Evolutionary conservation across 2,888 invertebrate genomes (phyloP).

Genomic region (Phengaris alcon): DNA sequence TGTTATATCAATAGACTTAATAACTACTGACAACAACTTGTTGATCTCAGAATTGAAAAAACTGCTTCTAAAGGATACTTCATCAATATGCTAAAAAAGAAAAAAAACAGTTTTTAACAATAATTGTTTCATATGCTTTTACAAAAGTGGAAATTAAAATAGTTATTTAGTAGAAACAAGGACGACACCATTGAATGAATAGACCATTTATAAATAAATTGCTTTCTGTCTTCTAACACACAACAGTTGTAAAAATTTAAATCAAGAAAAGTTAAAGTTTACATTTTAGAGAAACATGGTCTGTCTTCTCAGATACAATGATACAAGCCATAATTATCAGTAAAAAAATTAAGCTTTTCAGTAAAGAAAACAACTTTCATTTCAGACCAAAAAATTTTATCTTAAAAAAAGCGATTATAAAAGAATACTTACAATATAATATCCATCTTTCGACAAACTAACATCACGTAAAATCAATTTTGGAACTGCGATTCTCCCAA

Average conservation of each 20-base stretch:
- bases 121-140: neutral
- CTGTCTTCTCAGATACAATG: too few species aligned
- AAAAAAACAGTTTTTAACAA: neutral
- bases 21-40: constrained; percentile 89
- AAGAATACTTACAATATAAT: constrained; percentile 81
- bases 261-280: too few species aligned
- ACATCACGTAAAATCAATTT: constrained; percentile 90
- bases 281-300: too few species aligned
- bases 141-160: neutral
- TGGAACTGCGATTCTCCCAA: constrained; percentile 89
- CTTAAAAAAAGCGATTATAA: neutral
- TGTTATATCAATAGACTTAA: constrained; percentile 88
- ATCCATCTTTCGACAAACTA: constrained; percentile 87
- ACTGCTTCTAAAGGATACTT: constrained; percentile 91
- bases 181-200: too few species aligned
- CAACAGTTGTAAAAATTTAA: too few species aligned
- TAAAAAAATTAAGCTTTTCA: too few species aligned
- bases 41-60: constrained; percentile 93
- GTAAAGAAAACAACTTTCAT: too few species aligned
- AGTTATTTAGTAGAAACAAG: too few species aligned
- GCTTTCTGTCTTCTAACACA: too few species aligned
- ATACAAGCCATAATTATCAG: too few species aligned
- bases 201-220: too few species aligned
- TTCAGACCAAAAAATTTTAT: too few species aligned
- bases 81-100: constrained; percentile 86